Evolutionary conservation across 2,113 vertebrate species (phyloP).

Genomic region (Caranx melampygus): DNA sequence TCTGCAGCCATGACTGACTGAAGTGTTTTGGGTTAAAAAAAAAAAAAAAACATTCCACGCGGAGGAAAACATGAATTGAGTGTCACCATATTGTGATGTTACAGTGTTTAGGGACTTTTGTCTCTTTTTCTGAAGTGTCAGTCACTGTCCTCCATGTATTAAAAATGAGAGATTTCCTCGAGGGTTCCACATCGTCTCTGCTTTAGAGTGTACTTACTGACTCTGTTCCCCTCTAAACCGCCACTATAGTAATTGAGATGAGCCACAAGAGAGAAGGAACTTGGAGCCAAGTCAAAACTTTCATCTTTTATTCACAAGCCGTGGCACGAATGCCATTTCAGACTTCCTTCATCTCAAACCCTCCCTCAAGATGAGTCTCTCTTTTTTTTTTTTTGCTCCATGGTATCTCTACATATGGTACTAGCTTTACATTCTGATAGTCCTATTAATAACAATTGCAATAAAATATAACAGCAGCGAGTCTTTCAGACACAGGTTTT

Average conservation of each 20-base stretch:
- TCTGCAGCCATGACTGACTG: slow-evolving; percentile 47
- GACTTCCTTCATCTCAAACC: slow-evolving; percentile 41
- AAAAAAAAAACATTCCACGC: neutral
- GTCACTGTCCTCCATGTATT: slow-evolving; percentile 46
- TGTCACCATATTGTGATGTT: neutral
- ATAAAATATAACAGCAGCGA: slow-evolving; percentile 63
- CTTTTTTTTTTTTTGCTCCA: neutral
- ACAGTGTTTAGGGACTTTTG: slow-evolving; percentile 29
- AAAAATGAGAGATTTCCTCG: slow-evolving; percentile 40
- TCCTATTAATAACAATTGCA: slow-evolving; percentile 79
- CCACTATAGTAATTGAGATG: slow-evolving; percentile 61
- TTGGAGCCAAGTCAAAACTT: slow-evolving; percentile 68
- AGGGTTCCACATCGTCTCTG: slow-evolving; percentile 16
- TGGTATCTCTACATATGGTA: slow-evolving; percentile 25
- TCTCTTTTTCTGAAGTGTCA: slow-evolving; percentile 47
- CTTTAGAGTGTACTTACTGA: slow-evolving; percentile 35
- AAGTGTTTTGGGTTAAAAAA: neutral
- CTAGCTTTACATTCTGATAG: slow-evolving; percentile 37
- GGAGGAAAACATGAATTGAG: slow-evolving; percentile 22
- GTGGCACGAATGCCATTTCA: slow-evolving; percentile 39
- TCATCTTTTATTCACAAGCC: slow-evolving; percentile 74
- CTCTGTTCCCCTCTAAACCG: slow-evolving; percentile 44
- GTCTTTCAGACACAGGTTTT: slow-evolving; percentile 64
- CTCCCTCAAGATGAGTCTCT: slow-evolving; percentile 24
- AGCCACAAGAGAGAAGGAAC: slow-evolving; percentile 48